These are phyloP conservation scores for Harpalus rubripes DNA, from an alignment of 2,888 invertebrate genomes.

Conservation along the genomic window DNA sequence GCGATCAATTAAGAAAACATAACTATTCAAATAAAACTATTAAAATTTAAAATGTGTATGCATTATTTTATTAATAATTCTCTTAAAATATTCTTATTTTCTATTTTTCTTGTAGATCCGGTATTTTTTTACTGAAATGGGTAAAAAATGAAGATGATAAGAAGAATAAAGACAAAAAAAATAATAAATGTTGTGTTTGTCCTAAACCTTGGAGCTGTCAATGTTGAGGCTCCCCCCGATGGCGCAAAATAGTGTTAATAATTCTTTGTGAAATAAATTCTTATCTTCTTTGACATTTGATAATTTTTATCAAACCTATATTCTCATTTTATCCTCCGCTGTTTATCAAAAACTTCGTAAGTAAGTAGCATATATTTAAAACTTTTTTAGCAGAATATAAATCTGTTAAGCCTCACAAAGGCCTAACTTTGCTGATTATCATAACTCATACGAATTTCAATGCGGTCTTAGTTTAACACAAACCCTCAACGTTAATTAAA, in stretches of 20 bases:
- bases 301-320: not conserved
- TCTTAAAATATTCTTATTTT: no score
- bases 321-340: not conserved
- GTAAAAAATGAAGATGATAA: not conserved
- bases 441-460: conserved; percentile 57
- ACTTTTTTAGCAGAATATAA: conserved; percentile 58
- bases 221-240: not conserved
- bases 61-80: no score
- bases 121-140: not conserved
- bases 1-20: not conserved
- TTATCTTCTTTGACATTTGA: not conserved
- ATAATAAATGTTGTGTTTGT: not conserved
- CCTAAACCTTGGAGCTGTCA: not conserved
- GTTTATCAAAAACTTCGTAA: conserved; percentile 2
- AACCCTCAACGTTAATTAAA: conserved; percentile 15
- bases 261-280: not conserved
- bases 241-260: not conserved
- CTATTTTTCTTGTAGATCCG: not conserved
- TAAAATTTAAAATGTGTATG: not conserved
- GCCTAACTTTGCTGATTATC: conserved; percentile 54
- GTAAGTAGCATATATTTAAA: conserved; percentile 52
- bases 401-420: conserved; percentile 55
- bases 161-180: conserved; percentile 6
- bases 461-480: conserved; percentile 18
- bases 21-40: not conserved